phyloP scores from a whole-genome alignment of 2,797 vertebrate species.

The Sebastes kiyomatsui region DNA sequence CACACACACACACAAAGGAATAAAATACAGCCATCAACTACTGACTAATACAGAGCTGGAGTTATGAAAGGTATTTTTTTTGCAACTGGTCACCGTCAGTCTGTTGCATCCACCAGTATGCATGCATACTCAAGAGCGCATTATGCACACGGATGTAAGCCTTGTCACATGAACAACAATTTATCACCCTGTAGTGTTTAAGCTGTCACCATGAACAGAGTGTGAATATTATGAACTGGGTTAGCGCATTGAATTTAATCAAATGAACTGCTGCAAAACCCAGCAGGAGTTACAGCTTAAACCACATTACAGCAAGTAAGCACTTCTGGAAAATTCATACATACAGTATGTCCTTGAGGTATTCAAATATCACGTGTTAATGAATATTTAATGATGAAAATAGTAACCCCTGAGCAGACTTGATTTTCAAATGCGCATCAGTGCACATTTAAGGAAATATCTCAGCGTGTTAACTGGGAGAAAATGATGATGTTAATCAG shows the following conservation, averaged over 20 bases:
- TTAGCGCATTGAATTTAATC: constrained; percentile 46
- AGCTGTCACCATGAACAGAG: constrained; percentile 35
- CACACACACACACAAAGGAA: constrained; percentile 4
- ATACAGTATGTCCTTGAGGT: constrained; percentile 45
- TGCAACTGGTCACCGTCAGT: constrained; percentile 10
- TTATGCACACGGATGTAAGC: constrained; percentile 5
- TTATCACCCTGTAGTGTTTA: constrained; percentile 41
- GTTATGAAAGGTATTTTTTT: constrained; percentile 28
- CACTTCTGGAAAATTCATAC: constrained; percentile 54
- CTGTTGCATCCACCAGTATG: not conserved
- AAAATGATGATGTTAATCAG: constrained; percentile 24
- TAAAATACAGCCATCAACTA: constrained; percentile 39
- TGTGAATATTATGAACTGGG: constrained; percentile 35
- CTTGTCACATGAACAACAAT: constrained; percentile 35
- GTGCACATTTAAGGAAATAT: constrained; percentile 36
- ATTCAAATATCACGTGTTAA: constrained; percentile 50
- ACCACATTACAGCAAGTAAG: constrained; percentile 57
- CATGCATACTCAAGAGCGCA: constrained; percentile 2
- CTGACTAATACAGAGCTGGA: constrained; percentile 28
- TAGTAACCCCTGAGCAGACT: constrained; percentile 32
- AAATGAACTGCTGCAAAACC: constrained; percentile 45
- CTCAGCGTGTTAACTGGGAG: constrained; percentile 3
- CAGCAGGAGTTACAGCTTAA: constrained; percentile 50
- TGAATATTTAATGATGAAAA: constrained; percentile 63
- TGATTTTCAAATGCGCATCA: constrained; percentile 26